Evolutionary conservation across 2,888 invertebrate genomes (phyloP).

Genomic region (Pachymerium ferrugineum): DNA sequence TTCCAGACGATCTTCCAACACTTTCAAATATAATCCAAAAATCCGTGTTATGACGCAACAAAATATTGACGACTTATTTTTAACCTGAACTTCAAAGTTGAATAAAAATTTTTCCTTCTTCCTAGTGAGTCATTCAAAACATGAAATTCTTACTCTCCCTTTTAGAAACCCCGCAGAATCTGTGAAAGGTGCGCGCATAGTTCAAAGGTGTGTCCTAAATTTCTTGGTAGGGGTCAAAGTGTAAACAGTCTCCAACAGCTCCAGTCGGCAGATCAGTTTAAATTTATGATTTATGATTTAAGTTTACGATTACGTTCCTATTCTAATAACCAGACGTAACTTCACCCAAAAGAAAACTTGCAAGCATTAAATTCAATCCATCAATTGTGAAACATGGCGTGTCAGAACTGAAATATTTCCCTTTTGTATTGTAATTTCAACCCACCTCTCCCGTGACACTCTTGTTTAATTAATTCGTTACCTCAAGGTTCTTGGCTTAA

Average conservation of each 20-base stretch:
- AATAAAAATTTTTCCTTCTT: not conserved
- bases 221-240: not conserved
- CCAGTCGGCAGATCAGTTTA: too few relatives aligned
- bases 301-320: too few relatives aligned
- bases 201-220: conserved; percentile 7
- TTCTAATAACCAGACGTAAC: not conserved
- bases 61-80: not conserved
- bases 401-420: not conserved
- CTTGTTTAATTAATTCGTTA: not conserved
- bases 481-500: not conserved
- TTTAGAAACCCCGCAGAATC: not conserved
- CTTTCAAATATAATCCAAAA: too few relatives aligned
- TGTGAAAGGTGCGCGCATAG: not conserved
- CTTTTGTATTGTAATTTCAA: conserved; percentile 13
- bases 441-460: not conserved
- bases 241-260: not conserved
- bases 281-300: too few relatives aligned
- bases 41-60: not conserved
- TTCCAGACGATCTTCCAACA: too few relatives aligned
- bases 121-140: not conserved
- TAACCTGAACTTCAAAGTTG: not conserved
- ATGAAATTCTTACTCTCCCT: not conserved
- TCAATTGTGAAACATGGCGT: not conserved
- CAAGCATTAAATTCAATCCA: not conserved
- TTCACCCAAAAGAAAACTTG: too few relatives aligned